These are phyloP conservation scores for Lasioglossum malachurum DNA, from an alignment of 2,888 invertebrate genomes.

Conservation along the genomic window DNA sequence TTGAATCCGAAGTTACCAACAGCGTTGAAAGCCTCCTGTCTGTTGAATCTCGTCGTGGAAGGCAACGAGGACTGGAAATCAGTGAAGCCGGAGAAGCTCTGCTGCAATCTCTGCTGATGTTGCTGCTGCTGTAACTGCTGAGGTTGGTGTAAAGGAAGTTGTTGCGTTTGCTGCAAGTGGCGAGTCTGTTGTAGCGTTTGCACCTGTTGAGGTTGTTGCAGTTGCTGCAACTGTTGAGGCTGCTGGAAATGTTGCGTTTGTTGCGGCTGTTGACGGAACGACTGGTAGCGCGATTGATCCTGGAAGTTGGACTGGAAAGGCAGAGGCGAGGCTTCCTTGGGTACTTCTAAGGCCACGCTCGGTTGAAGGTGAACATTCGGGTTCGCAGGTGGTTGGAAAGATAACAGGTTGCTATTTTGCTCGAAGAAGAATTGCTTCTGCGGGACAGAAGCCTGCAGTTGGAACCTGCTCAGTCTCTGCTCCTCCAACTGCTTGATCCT, in stretches of 20 bases:
- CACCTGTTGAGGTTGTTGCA: conserved; percentile 68
- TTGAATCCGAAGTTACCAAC: conserved; percentile 89
- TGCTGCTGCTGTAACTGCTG: conserved; percentile 76
- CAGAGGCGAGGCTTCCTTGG: conserved; percentile 72
- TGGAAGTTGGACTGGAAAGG: conserved; percentile 75
- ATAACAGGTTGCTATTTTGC: conserved; percentile 71
- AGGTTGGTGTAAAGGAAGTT: conserved; percentile 63
- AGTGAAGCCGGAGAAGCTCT: conserved; percentile 76
- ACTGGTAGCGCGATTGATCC: conserved; percentile 72
- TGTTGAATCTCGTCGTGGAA: conserved; percentile 81
- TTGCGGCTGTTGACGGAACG: conserved; percentile 63
- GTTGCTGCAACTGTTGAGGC: conserved; percentile 73
- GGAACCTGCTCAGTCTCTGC: conserved; percentile 82
- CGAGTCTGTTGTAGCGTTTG: conserved; percentile 60
- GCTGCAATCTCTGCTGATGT: conserved; percentile 80
- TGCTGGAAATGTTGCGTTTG: conserved; percentile 65
- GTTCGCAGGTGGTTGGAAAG: conserved; percentile 71
- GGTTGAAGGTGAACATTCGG: conserved; percentile 78
- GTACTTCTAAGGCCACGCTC: conserved; percentile 80
- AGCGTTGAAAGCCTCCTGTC: conserved; percentile 83
- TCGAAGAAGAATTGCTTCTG: conserved; percentile 70
- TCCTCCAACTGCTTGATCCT: conserved; percentile 79
- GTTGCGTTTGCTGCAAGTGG: conserved; percentile 59
- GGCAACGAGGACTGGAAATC: conserved; percentile 83
- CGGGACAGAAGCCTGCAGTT: conserved; percentile 75